Evolutionary conservation across 1,140 invertebrate species (phyloP).

Genomic region (Melipona quadrifasciata): DNA sequence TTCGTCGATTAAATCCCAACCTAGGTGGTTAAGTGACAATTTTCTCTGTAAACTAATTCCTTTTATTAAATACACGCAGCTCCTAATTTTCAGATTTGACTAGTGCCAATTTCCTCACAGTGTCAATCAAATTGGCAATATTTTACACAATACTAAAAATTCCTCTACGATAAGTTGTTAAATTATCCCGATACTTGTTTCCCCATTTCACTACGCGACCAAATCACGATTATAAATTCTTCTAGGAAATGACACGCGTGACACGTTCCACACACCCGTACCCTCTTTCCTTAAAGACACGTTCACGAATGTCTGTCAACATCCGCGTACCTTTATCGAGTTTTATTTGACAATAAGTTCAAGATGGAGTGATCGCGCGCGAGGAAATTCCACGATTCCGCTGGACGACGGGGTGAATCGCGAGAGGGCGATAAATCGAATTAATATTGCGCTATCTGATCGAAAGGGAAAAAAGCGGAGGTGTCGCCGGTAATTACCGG

Average conservation of each 20-base stretch:
- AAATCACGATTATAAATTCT: slow-evolving; percentile 1
- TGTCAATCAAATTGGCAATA: too few relatives aligned
- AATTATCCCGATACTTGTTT: background rate
- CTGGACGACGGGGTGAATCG: background rate
- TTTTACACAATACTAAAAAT: too few relatives aligned
- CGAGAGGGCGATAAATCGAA: slow-evolving; percentile 31
- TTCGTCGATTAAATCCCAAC: too few relatives aligned
- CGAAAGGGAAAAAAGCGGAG: slow-evolving; percentile 45
- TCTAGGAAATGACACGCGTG: background rate
- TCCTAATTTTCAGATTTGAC: too few relatives aligned
- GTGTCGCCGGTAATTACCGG: slow-evolving; percentile 66
- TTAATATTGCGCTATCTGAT: slow-evolving; percentile 42
- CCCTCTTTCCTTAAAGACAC: background rate
- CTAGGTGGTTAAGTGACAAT: too few relatives aligned
- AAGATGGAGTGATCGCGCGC: background rate
- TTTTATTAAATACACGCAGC: too few relatives aligned
- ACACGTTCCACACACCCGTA: background rate
- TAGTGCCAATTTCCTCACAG: background rate
- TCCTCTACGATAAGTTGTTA: too few relatives aligned
- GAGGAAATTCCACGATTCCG: background rate
- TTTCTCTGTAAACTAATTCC: too few relatives aligned
- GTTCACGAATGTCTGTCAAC: slow-evolving; percentile 12
- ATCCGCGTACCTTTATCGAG: background rate
- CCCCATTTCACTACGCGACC: background rate
- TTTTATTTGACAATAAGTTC: background rate